Evolutionary conservation across 2,113 vertebrate genomes (phyloP), one percentile per base, ranked within the genome.

Genomic region (Nothobranchius kuhntae): DNA sequence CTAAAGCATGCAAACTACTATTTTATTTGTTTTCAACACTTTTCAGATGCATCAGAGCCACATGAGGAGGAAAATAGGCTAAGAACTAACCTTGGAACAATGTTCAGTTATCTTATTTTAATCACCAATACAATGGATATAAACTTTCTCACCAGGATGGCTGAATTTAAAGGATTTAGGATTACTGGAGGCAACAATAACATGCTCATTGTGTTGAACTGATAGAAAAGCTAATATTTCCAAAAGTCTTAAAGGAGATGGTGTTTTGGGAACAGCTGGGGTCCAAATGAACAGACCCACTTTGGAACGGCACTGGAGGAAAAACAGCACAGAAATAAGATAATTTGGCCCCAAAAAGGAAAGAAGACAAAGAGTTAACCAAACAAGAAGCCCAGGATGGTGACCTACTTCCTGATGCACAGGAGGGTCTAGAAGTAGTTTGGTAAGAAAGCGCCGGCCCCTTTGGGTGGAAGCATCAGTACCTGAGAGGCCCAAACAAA

Each of bases 321-420:
- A 21, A 21, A 21, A 21, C 21, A 21, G 21, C 21, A 21, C 21
- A 21, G 21, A 21, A 21, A 21, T 21, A 21, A 21, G 21, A 21
- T 21, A 21, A 21, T 21, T 21, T 21, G 21, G 21, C 21, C 21
- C 21, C 21, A 21, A 21, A 21, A 21, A 21, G 21, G 21, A 21
- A 21, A 21, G 21, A 21, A 21, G 21, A 21, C 21, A 21, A 21
- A 21, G 21, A 21, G 21, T 21, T 56, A 50, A 13, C 24, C 47
- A 13, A 57, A 72, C 48, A 42, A 51, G 36, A 38, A 51, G 26
- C 26, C 13, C 45, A 62, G 48, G 69, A 24, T 14, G 13, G 53
- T 57, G 65, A 71, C 71, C 71, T 68, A 61, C 55, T 61, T 78
- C 17, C 17, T 48, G 75, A 72, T 42, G 30, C 53, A 17, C 48